Evolutionary conservation across 2,888 invertebrate species (phyloP).

Genomic region (Cosmorhoe ocellata): DNA sequence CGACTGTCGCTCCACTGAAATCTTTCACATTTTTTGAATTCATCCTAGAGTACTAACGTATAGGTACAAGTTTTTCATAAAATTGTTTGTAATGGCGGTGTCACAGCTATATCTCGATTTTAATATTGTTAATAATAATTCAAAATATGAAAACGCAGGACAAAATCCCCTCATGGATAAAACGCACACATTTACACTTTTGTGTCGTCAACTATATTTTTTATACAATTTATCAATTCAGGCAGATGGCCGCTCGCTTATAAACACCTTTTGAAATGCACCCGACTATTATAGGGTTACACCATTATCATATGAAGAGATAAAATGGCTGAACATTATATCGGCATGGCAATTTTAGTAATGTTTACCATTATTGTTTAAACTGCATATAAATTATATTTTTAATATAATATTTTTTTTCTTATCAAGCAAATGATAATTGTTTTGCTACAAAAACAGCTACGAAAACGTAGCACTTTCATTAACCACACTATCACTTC

Average conservation of each 20-base stretch:
- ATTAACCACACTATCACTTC: too few relatives aligned
- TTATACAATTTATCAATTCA: conserved; percentile 78
- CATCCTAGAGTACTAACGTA: too few relatives aligned
- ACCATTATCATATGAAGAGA: conserved; percentile 67
- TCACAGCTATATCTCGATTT: conserved; percentile 7
- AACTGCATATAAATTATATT: too few relatives aligned
- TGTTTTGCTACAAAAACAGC: too few relatives aligned
- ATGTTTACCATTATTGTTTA: not conserved
- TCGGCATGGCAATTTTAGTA: conserved; percentile 4
- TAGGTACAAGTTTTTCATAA: not conserved
- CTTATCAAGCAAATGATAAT: too few relatives aligned
- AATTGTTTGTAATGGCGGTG: not conserved
- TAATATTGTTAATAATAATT: not conserved
- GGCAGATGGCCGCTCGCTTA: conserved; percentile 72
- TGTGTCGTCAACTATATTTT: conserved; percentile 61
- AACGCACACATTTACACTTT: conserved; percentile 49
- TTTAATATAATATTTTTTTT: too few relatives aligned
- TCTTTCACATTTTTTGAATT: too few relatives aligned
- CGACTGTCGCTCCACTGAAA: too few relatives aligned
- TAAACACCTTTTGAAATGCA: conserved; percentile 77
- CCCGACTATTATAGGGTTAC: conserved; percentile 73
- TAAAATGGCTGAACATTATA: conserved; percentile 57
- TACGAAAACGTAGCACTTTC: too few relatives aligned
- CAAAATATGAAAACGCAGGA: conserved; percentile 33
- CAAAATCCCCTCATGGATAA: conserved; percentile 41